Conservation (phyloP, 2,888 invertebrate genomes). For the Nudaria mundana region DNA sequence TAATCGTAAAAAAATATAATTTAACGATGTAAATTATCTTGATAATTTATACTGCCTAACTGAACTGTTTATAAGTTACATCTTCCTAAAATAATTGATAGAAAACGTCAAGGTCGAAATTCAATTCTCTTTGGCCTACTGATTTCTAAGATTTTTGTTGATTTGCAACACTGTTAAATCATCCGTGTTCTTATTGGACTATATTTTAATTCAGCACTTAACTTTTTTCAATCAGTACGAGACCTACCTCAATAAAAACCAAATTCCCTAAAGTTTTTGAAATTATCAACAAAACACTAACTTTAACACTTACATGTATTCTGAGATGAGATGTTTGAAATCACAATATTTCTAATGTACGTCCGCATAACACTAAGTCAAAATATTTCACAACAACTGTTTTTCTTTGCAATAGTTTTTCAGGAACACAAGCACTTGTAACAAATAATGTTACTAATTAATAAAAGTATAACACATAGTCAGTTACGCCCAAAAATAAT, state of each 20-base stretch:
- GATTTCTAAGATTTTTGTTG: conserved; percentile 16
- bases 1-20: conserved; percentile 8
- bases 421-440: conserved; percentile 49
- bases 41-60: too few relatives aligned
- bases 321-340: conserved; percentile 34
- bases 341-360: conserved; percentile 47
- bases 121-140: conserved; percentile 9
- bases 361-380: conserved; percentile 58
- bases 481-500: conserved; percentile 64
- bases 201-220: conserved; percentile 11
- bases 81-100: too few relatives aligned
- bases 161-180: conserved; percentile 3
- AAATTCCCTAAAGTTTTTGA: conserved; percentile 21
- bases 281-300: conserved; percentile 19
- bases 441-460: conserved; percentile 46
- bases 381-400: conserved; percentile 48
- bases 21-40: neutral
- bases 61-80: neutral
- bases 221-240: neutral
- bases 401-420: conserved; percentile 40
- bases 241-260: conserved; percentile 12
- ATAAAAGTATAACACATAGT: conserved; percentile 53
- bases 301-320: conserved; percentile 51
- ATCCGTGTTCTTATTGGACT: conserved; percentile 18
- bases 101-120: too few relatives aligned